A percentile compares a stretch with the other conserved stretches of the same genome.
Evolutionary conservation across 2,113 vertebrate genomes (phyloP).

Genomic region (Sceloporus tristichus): DNA sequence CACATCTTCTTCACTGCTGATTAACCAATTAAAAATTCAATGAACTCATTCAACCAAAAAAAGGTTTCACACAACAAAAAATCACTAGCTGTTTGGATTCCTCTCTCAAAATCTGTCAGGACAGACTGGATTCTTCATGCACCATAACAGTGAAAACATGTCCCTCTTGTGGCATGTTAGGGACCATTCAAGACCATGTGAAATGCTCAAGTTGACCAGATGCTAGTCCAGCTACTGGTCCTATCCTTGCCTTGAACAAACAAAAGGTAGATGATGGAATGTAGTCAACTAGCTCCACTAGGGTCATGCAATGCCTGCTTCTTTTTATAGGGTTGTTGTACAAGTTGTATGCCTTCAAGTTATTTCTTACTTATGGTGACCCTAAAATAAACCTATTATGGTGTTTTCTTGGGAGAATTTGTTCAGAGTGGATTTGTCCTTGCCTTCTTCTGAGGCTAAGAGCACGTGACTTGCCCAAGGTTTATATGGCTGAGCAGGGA

Average conservation of each 20-base stretch:
- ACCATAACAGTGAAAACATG: slow-evolving; percentile 23
- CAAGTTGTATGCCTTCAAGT: too few species aligned
- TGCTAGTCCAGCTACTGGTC: background rate
- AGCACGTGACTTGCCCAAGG: too few species aligned
- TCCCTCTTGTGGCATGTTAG: background rate
- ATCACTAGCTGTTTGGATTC: background rate
- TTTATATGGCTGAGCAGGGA: too few species aligned
- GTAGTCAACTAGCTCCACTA: background rate
- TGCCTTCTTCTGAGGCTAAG: too few species aligned
- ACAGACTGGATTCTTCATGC: background rate
- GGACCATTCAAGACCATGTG: background rate
- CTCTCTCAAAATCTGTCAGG: background rate
- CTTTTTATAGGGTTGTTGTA: background rate
- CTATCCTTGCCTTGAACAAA: background rate
- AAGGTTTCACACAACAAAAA: background rate
- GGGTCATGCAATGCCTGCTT: background rate
- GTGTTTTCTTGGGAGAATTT: too few species aligned
- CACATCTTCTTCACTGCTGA: background rate
- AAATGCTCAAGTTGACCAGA: background rate
- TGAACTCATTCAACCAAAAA: background rate
- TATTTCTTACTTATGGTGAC: too few species aligned
- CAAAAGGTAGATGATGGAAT: background rate
- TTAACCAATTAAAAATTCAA: background rate
- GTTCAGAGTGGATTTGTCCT: too few species aligned
- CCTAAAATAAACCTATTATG: too few species aligned